phyloP scores from a whole-genome alignment of 2,113 vertebrate genomes.

The Oophaga pumilio region DNA sequence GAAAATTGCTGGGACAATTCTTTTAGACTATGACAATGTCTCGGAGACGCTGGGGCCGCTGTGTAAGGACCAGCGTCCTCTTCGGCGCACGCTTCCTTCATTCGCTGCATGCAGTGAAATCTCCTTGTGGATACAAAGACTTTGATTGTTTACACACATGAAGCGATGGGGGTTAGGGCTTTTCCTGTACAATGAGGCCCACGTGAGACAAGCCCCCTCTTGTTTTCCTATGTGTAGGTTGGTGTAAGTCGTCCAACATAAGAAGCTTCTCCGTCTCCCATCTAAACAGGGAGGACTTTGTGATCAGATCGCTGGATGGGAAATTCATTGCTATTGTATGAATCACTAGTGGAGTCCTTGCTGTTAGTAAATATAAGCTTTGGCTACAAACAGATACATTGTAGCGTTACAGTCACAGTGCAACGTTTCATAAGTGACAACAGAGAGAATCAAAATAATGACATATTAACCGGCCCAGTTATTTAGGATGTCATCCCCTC shows the following conservation, averaged over 20 bases:
- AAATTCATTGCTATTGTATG: not conserved
- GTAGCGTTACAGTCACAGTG: too few species aligned
- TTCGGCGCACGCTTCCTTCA: not conserved
- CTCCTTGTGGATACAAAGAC: slow-evolving; percentile 37
- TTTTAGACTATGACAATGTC: not conserved
- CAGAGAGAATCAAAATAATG: too few species aligned
- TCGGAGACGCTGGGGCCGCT: not conserved
- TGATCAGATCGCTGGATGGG: not conserved
- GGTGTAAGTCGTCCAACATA: not conserved
- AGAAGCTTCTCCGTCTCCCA: slow-evolving; percentile 11
- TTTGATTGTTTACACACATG: slow-evolving; percentile 31
- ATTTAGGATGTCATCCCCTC: too few species aligned
- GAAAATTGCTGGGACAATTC: not conserved
- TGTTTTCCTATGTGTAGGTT: slow-evolving; percentile 38
- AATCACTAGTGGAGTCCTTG: not conserved
- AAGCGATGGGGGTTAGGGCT: slow-evolving; percentile 1
- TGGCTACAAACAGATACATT: too few species aligned
- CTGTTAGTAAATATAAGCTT: too few species aligned
- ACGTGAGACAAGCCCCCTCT: slow-evolving; percentile 39
- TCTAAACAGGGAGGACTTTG: not conserved
- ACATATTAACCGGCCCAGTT: too few species aligned
- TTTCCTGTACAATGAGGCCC: slow-evolving; percentile 33
- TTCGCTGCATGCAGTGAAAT: slow-evolving; percentile 4
- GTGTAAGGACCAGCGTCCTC: not conserved
- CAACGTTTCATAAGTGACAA: too few species aligned